phyloP scores from a whole-genome alignment of 1,140 invertebrate species.

The Chironomus striatipennis region DNA sequence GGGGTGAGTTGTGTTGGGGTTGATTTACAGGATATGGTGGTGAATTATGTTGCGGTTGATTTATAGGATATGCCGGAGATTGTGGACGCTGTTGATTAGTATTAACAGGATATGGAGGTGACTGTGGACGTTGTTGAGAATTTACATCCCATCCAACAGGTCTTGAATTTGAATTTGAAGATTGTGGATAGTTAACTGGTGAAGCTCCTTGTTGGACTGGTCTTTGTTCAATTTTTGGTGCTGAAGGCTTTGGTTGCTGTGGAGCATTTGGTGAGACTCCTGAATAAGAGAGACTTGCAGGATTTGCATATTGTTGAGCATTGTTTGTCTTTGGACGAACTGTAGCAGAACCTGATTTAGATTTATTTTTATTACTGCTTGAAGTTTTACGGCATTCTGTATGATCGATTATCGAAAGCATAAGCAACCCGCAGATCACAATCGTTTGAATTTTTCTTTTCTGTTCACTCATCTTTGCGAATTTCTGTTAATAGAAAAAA shows the following conservation, averaged over 20 bases:
- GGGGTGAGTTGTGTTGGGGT: background rate
- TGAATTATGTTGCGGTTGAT: background rate
- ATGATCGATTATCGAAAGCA: background rate
- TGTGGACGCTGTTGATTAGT: background rate
- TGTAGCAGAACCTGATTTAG: background rate
- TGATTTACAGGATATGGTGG: background rate
- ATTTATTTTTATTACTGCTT: slow-evolving; percentile 10
- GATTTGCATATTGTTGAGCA: background rate
- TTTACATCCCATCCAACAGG: background rate
- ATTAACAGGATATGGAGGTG: slow-evolving; percentile 3
- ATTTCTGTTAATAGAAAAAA: background rate
- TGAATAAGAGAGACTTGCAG: background rate
- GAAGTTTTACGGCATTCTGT: background rate
- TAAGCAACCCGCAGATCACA: slow-evolving; percentile 3
- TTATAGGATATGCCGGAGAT: background rate
- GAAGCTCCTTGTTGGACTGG: background rate
- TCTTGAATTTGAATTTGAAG: background rate
- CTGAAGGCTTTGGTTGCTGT: background rate
- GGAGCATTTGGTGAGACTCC: background rate
- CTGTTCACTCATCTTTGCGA: background rate
- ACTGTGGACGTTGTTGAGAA: background rate
- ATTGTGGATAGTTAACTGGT: background rate
- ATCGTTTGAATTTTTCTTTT: slow-evolving; percentile 6
- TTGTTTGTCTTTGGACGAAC: background rate
- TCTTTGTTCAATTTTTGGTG: background rate